Conservation (phyloP, 2,888 invertebrate genomes). For the Brachylomia viminalis region DNA sequence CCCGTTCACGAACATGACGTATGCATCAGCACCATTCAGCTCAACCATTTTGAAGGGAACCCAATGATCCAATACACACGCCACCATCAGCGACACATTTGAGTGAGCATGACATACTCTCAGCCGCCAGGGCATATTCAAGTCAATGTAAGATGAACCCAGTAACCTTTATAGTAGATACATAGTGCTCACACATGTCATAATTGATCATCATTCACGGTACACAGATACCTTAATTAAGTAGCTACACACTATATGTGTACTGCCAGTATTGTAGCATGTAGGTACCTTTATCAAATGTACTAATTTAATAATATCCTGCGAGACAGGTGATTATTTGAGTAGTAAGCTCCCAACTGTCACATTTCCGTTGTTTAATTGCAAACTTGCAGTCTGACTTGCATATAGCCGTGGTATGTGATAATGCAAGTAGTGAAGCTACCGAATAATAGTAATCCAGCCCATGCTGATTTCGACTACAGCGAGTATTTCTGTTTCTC, state of each 20-base stretch:
- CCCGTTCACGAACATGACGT: too few species aligned
- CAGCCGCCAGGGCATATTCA: too few species aligned
- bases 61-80: too few species aligned
- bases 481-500: background rate
- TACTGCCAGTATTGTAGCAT: too few species aligned
- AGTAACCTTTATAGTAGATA: too few species aligned
- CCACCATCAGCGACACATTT: too few species aligned
- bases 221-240: background rate
- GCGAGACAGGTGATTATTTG: slow-evolving; percentile 19
- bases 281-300: background rate
- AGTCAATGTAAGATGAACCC: too few species aligned
- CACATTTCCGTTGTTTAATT: slow-evolving; percentile 40
- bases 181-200: too few species aligned
- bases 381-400: slow-evolving; percentile 5
- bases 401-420: background rate
- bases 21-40: too few species aligned
- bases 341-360: slow-evolving; percentile 18
- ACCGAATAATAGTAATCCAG: background rate
- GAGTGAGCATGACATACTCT: too few species aligned
- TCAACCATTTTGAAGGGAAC: too few species aligned
- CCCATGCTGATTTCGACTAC: background rate
- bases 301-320: slow-evolving; percentile 29
- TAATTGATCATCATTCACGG: background rate
- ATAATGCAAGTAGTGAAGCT: background rate
- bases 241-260: background rate